Base-by-base conservation (phyloP, 1,140 invertebrate genomes). In the Pseudachorutes palmiensis region DNA sequence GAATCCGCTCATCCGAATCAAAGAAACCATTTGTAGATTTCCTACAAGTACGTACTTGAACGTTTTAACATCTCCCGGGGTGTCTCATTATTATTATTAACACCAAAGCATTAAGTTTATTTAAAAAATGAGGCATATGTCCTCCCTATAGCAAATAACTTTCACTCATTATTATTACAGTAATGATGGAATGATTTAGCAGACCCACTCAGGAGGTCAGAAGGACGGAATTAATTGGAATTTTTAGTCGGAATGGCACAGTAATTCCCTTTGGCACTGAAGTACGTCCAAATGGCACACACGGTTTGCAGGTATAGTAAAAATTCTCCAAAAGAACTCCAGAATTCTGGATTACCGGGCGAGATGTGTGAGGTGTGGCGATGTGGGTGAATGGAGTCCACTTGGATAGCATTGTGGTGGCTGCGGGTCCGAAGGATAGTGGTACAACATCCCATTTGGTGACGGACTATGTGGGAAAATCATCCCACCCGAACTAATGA, bases 341-440 rank as follows among this genome's bases (percentile, higher is more conserved):
- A n/a, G n/a, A n/a, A n/a, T n/a, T 22, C 5, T 31, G 60, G 30
- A 62, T 73, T 63, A 73, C 31, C 72, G 67, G 22, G 66, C 55
- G 24, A 73, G 69, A 67, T 73, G 72, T 48, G 63, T 65, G 30
- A 73, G 60, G 62, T 73, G 71, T 26, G 70, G 70, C 29, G 71
- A 70, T 2, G 72, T 67, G 64, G 72, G 72, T 55, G 72, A 74
- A 29, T 74, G 72, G 57, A 74, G 66, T 31, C 69, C 69, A 60
- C 72, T 67, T 24, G 72, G 69, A 49, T 74, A 74, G 59, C 72
- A 74, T 63, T 73, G 72, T 12, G 72, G 72, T 45, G 67, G 72
- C 58, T 74, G 72, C n/a, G 72, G 72, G 55, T 74, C 72, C 16
- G 72, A 71, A 2, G 72, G 69, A 59, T 74, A 74, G 64, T 74